phyloP scores from a whole-genome alignment of 92 coral and sea anemone species.

The Epizoanthus stellaris region DNA sequence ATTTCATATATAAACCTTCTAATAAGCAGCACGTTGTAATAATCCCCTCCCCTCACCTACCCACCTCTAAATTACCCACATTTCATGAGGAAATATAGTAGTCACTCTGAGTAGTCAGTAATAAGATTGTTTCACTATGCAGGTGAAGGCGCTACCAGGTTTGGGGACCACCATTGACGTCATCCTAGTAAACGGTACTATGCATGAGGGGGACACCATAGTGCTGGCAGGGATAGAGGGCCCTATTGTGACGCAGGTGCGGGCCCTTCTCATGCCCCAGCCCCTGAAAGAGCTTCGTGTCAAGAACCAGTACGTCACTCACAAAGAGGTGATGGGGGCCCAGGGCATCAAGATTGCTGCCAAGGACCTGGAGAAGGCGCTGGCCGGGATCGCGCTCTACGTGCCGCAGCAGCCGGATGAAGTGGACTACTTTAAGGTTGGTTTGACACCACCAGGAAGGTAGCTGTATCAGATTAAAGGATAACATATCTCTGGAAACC shows the following conservation, averaged over 20 bases:
- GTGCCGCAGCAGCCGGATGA: conserved; percentile 92
- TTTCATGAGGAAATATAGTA: neutral
- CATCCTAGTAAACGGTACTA: conserved; percentile 91
- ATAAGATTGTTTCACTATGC: neutral
- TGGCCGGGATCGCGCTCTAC: conserved; percentile 95
- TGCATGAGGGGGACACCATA: conserved; percentile 92
- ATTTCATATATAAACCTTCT: too few relatives aligned
- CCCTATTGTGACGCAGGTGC: conserved; percentile 93
- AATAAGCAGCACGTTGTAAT: neutral
- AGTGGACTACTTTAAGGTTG: conserved; percentile 87
- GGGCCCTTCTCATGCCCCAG: conserved; percentile 98
- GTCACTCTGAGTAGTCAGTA: neutral
- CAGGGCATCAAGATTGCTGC: conserved; percentile 98
- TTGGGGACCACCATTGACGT: conserved; percentile 98
- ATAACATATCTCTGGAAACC: too few relatives aligned
- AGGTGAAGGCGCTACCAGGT: conserved; percentile 98
- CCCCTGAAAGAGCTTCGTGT: conserved; percentile 96
- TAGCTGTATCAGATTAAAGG: too few relatives aligned
- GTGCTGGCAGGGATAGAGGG: conserved; percentile 95
- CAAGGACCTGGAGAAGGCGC: conserved; percentile 93
- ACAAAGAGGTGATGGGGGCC: conserved; percentile 86
- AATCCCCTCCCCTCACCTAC: neutral
- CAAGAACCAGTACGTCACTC: conserved; percentile 91
- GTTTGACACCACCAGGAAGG: neutral
- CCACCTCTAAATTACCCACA: neutral